Base-by-base conservation (phyloP, 2,888 invertebrate species). In the Lasioglossum villosulum region DNA sequence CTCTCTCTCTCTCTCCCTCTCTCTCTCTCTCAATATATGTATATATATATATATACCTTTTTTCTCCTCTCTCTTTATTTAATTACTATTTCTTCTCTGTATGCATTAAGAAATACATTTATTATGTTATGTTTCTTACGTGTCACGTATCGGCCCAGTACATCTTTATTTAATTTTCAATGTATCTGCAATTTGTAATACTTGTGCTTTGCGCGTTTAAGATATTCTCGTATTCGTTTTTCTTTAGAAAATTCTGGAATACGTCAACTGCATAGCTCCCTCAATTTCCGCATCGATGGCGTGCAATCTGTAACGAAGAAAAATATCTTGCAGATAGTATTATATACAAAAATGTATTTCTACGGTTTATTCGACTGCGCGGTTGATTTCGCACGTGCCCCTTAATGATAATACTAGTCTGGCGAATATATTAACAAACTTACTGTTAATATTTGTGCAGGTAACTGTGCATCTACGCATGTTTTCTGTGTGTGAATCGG, bases 251-350 rank as follows among this genome's bases (percentile, higher is more conserved):
- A 68, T 34, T 59, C 34, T 39, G 59, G 42, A 66, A 59, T 84
- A 74, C 76, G 85, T 85, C 80, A 84, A 77, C 84, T 84, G 68
- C 80, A 77, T 74, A 80, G 42, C 70, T 76, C 70, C 42, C 27
- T 84, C 72, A 76, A 63, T n/a, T 30, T 34, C 30, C 37, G 45
- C 23, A 68, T 45, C 34, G 80, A 80, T 74, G 72, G 42, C 42
- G 76, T 23, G 45, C 76, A 52, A 84, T 75, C 85, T 85, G 73
- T 19, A 27, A 85, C 77, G 34, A 84, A 4, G 59, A 1, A 48
- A 27, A 27, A 42, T 4, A 2, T 34, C 30, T 0, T 52, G 48
- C 19, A 4, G 23, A 16, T 30, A n/a, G 10, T 42, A 70, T 16
- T 39, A 23, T 4, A 6, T 19, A 19, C 2, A 23, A 52, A 48